These are phyloP conservation scores for Cryptotermes secundus DNA, from an alignment of 1,140 invertebrate species.

Conservation along the genomic window DNA sequence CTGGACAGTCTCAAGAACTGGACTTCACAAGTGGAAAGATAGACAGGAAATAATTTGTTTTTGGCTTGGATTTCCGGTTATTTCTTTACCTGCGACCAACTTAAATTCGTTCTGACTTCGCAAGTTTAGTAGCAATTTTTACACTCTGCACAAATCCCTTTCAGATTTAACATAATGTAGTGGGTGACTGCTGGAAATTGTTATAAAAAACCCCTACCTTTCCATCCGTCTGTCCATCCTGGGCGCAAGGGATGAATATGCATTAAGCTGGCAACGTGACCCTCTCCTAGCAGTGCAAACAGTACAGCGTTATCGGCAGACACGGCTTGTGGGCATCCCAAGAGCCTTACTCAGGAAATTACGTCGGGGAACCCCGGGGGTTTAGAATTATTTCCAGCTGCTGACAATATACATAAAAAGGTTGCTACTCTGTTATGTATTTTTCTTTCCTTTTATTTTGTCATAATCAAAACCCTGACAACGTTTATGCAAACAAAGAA, in stretches of 20 bases:
- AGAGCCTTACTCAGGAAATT: not conserved
- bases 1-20: too few species aligned
- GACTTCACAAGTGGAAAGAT: too few species aligned
- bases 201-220: not conserved
- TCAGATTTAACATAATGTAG: not conserved
- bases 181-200: not conserved
- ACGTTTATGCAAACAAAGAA: not conserved
- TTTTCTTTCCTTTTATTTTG: not conserved
- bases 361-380: not conserved
- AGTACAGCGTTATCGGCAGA: not conserved
- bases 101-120: not conserved
- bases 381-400: constrained; percentile 13
- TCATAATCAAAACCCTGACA: not conserved
- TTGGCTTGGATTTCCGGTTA: too few species aligned
- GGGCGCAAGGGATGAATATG: not conserved
- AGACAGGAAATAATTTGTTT: too few species aligned
- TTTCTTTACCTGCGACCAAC: too few species aligned
- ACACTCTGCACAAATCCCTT: not conserved
- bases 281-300: not conserved
- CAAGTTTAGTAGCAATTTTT: not conserved
- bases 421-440: not conserved
- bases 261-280: not conserved
- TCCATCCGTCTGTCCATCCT: not conserved
- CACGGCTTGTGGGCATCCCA: not conserved
- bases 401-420: not conserved